Conservation (phyloP, 2,113 vertebrate species). For the Aegithalos caudatus region DNA sequence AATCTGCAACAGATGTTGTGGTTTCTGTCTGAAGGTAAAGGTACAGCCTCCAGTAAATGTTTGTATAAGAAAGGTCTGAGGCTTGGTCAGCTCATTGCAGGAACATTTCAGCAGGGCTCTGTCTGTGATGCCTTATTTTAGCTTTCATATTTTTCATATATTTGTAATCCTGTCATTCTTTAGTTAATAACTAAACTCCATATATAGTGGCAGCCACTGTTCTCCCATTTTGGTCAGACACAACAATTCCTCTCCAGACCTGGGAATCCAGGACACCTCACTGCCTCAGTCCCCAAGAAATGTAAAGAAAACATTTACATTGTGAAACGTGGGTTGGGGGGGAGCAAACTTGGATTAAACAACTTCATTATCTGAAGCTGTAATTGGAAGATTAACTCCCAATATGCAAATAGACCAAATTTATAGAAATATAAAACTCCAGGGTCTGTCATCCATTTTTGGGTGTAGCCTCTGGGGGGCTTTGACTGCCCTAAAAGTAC, state of each 20-base stretch:
- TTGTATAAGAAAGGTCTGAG: background rate
- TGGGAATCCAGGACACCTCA: too few species aligned
- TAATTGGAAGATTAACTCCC: background rate
- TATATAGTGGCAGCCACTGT: background rate
- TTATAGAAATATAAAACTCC: background rate
- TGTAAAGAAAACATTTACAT: background rate
- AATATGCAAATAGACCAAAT: background rate
- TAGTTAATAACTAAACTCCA: background rate
- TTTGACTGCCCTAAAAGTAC: fast-evolving
- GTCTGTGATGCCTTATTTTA: background rate
- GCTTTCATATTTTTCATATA: background rate
- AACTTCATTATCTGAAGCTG: background rate
- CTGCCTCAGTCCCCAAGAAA: fast-evolving
- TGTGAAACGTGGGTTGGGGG: too few species aligned
- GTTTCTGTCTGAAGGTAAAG: background rate
- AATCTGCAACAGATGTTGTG: background rate
- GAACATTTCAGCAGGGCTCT: background rate
- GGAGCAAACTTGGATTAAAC: too few species aligned
- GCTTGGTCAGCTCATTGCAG: background rate
- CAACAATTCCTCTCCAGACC: background rate
- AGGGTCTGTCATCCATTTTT: fast-evolving
- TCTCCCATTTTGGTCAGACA: background rate
- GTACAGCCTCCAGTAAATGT: background rate
- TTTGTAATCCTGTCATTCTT: background rate
- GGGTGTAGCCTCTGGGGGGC: background rate